These are phyloP conservation scores for Syrphus vitripennis DNA, from an alignment of 2,888 invertebrate genomes.

Conservation along the genomic window DNA sequence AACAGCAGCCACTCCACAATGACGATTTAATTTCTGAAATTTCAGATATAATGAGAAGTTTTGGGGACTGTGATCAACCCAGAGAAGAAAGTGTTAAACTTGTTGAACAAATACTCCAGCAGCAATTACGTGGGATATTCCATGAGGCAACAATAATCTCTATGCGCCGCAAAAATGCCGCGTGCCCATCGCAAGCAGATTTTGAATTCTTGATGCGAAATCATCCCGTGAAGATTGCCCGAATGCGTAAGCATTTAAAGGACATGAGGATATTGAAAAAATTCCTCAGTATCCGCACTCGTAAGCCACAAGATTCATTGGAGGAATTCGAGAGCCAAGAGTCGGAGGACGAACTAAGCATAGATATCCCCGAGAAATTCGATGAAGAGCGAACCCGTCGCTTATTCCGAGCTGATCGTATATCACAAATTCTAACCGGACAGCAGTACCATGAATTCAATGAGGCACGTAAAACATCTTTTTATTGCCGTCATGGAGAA, in stretches of 20 bases:
- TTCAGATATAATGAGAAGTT: constrained; percentile 95
- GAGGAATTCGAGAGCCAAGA: constrained; percentile 81
- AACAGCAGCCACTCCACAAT: constrained; percentile 45
- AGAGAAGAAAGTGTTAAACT: constrained; percentile 90
- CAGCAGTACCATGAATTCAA: constrained; percentile 89
- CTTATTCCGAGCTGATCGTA: constrained; percentile 84
- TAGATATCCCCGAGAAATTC: constrained; percentile 81
- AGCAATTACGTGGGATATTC: constrained; percentile 90
- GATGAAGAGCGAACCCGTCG: constrained; percentile 80
- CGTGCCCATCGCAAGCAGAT: constrained; percentile 83
- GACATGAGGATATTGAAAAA: constrained; percentile 82
- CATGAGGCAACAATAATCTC: constrained; percentile 88
- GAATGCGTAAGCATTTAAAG: constrained; percentile 88
- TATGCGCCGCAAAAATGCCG: constrained; percentile 84
- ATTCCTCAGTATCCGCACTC: constrained; percentile 78
- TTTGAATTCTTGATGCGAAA: constrained; percentile 92
- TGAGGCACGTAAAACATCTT: constrained; percentile 90
- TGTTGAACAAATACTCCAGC: constrained; percentile 91
- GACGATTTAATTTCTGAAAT: constrained; percentile 84
- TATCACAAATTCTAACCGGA: constrained; percentile 83
- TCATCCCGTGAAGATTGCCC: constrained; percentile 88
- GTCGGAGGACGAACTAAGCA: constrained; percentile 82
- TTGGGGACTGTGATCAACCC: constrained; percentile 93
- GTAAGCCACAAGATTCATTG: constrained; percentile 79
- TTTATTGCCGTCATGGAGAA: constrained; percentile 83